Evolutionary conservation across 2,797 vertebrate genomes (phyloP).

Genomic region (Octomys mimax): DNA sequence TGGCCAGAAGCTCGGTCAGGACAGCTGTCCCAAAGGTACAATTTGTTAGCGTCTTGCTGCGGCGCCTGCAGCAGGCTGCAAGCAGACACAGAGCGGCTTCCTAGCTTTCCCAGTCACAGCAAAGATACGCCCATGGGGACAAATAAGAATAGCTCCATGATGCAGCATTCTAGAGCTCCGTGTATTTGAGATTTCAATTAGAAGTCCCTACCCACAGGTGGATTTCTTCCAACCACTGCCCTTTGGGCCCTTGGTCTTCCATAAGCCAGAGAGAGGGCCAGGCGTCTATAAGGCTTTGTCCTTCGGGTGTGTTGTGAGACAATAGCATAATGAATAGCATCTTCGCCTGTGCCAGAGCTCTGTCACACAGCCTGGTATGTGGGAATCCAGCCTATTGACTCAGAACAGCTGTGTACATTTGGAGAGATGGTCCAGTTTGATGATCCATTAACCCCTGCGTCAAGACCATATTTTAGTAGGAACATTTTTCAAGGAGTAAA

Average conservation of each 20-base stretch:
- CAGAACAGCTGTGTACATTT: conserved; percentile 76
- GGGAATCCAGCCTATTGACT: conserved; percentile 75
- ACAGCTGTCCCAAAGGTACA: conserved; percentile 6
- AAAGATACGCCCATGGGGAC: background rate
- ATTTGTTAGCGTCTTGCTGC: conserved; percentile 9
- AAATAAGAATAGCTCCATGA: conserved; percentile 3
- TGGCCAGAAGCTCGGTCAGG: background rate
- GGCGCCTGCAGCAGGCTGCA: background rate
- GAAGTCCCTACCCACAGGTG: conserved; percentile 62
- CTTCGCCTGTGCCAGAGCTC: conserved; percentile 72
- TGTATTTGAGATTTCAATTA: conserved; percentile 72
- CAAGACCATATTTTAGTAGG: conserved; percentile 50
- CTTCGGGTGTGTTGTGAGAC: conserved; percentile 50
- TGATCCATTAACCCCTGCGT: conserved; percentile 76
- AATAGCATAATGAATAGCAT: conserved; percentile 72
- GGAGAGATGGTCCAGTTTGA: conserved; percentile 71
- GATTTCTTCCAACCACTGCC: conserved; percentile 67
- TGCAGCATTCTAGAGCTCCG: conserved; percentile 50
- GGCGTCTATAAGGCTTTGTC: conserved; percentile 61
- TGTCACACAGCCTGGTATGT: conserved; percentile 79
- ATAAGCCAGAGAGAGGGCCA: conserved; percentile 39
- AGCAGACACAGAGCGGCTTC: background rate
- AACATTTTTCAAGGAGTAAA: conserved; percentile 74
- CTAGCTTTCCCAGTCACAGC: background rate
- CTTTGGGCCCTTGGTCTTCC: conserved; percentile 47